phyloP scores from a whole-genome alignment of 2,113 vertebrate species.

The Tyto alba region DNA sequence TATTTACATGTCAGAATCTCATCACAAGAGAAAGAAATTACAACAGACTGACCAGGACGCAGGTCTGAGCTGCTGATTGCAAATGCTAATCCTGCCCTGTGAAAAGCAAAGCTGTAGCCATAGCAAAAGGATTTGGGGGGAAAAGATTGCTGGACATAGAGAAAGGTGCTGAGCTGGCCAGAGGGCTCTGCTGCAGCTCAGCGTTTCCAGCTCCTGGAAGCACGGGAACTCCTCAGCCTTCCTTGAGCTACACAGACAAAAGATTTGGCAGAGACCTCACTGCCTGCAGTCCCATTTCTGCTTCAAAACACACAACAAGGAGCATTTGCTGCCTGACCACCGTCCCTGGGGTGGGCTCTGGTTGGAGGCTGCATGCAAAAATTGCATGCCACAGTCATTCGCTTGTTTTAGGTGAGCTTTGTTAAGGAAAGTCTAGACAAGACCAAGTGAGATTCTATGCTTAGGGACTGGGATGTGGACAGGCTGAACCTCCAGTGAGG shows the following conservation, averaged over 20 bases:
- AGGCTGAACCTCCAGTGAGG: rapidly evolving
- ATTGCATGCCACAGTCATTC: not conserved
- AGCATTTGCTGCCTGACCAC: not conserved
- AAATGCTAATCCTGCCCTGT: not conserved
- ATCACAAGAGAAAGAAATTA: not conserved
- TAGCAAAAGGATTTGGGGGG: not conserved
- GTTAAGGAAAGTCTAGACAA: not conserved
- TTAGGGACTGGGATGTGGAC: not conserved
- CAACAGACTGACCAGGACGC: not conserved
- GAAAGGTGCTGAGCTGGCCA: rapidly evolving
- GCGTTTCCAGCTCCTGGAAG: not conserved
- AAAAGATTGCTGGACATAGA: not conserved
- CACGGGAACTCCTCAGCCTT: not conserved
- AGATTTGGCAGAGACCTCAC: not conserved
- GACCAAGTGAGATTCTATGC: not conserved
- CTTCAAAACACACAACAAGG: not conserved
- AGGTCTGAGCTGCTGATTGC: not conserved
- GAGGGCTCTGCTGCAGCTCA: not conserved
- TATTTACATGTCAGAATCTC: not conserved
- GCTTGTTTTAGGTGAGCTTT: not conserved
- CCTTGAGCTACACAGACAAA: not conserved
- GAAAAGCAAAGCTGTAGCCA: not conserved
- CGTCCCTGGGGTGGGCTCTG: not conserved
- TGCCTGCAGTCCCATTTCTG: not conserved
- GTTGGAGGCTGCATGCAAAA: not conserved